Percentiles rank a stretch among this genome's conserved stretches.
These are phyloP conservation scores for Megaptera novaeangliae DNA, from an alignment of 2,113 vertebrate species.

Conservation along the genomic window DNA sequence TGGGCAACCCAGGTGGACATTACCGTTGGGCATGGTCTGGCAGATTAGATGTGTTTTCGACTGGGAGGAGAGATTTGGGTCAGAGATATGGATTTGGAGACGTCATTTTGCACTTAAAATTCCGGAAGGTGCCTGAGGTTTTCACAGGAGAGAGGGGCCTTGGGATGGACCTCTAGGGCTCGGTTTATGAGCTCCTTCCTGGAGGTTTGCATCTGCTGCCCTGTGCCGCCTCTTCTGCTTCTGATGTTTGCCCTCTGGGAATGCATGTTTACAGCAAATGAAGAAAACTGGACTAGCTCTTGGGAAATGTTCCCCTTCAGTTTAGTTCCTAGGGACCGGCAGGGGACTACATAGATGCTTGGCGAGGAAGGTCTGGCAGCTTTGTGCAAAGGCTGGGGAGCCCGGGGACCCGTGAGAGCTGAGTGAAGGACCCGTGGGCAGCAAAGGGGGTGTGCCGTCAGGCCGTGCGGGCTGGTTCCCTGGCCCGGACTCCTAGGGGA, in stretches of 20 bases:
- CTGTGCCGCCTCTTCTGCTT: not conserved
- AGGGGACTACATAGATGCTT: not conserved
- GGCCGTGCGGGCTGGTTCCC: not conserved
- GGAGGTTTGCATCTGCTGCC: not conserved
- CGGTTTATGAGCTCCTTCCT: not conserved
- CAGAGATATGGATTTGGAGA: not conserved
- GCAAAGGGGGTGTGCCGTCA: accelerated
- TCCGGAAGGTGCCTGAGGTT: not conserved
- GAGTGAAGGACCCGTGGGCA: accelerated
- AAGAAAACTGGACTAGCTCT: not conserved
- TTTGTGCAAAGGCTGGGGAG: not conserved
- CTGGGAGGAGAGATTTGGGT: not conserved
- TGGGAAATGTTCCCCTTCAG: not conserved
- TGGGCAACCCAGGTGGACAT: not conserved
- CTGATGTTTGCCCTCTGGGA: not conserved
- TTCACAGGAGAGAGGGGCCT: not conserved
- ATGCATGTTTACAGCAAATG: not conserved
- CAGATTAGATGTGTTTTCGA: not conserved
- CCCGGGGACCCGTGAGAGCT: accelerated
- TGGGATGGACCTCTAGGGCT: not conserved
- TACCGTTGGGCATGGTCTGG: accelerated
- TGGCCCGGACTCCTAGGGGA: not conserved
- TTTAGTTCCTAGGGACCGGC: not conserved
- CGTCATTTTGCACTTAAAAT: not conserved
- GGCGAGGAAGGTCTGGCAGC: not conserved